Base-by-base conservation (phyloP, 2,888 invertebrate genomes). In the Congeria kusceri region DNA sequence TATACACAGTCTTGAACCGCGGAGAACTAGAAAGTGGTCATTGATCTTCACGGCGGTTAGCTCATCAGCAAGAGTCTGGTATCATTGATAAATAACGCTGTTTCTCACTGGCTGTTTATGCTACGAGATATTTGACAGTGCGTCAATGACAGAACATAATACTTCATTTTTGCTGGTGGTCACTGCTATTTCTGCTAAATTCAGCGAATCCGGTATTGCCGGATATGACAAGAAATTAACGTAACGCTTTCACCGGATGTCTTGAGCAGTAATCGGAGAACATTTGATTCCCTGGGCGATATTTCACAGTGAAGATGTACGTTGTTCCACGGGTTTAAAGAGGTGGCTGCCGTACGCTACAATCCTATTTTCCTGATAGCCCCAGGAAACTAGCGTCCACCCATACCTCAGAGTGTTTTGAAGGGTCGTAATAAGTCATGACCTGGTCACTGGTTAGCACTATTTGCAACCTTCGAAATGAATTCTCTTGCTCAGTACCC, bases 241-340 rank as follows among this genome's bases (percentile, higher is more conserved):
- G n/a, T 56, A n/a, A 15, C 15, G 11, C n/a, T n/a, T n/a, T n/a
- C n/a, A n/a, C n/a, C n/a, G n/a, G n/a, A n/a, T n/a, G n/a, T n/a
- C n/a, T n/a, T n/a, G n/a, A n/a, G n/a, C n/a, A n/a, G n/a, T n/a
- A n/a, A n/a, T n/a, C n/a, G n/a, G n/a, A n/a, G n/a, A n/a, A n/a
- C 58, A 83, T 88, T 13, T 77, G 70, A 25, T 53, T 67, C 27
- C 84, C 86, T 46, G 81, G 76, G 49, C 70, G 68, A 65, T 88
- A 84, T 27, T 64, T 25, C 1, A 86, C 71, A 11, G 27, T 57
- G 46, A 74, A 83, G 27, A 83, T 57, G 62, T 86, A 86, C 5
- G 80, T 64, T 18, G 70, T n/a, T n/a, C n/a, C n/a, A n/a, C n/a
- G n/a, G n/a, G n/a, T n/a, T n/a, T n/a, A n/a, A n/a, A n/a, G n/a